Evolutionary conservation across 2,113 vertebrate species (phyloP).

Genomic region (Saguinus midas): DNA sequence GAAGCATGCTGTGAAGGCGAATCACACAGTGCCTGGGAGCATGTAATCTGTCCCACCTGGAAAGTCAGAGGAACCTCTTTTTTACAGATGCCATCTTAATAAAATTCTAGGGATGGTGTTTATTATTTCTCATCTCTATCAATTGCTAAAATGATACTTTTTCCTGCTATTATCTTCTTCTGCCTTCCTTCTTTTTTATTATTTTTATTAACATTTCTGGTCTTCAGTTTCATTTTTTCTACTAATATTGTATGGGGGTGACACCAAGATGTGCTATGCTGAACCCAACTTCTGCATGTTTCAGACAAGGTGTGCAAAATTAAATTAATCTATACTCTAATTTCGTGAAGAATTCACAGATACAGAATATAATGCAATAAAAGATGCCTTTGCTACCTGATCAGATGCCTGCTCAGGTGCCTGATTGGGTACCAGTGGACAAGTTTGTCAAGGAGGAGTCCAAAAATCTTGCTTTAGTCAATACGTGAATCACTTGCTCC

Average conservation of each 20-base stretch:
- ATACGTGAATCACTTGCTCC: not conserved
- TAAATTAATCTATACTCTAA: not conserved
- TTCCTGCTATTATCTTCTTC: not conserved
- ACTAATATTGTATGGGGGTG: not conserved
- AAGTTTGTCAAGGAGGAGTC: not conserved
- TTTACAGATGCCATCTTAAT: not conserved
- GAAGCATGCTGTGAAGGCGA: not conserved
- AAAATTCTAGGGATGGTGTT: not conserved
- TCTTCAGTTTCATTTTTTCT: not conserved
- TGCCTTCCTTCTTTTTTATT: not conserved
- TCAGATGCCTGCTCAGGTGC: too few relatives aligned
- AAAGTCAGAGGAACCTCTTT: not conserved
- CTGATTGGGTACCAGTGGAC: too few relatives aligned
- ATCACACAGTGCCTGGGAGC: not conserved
- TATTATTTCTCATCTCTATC: not conserved
- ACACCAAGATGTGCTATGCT: not conserved
- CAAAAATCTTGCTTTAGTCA: not conserved
- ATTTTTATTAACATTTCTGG: not conserved
- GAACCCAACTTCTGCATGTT: not conserved
- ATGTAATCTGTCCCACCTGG: not conserved
- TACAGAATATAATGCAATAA: not conserved
- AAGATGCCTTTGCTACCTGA: not conserved
- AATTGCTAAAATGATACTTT: not conserved
- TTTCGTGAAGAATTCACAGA: not conserved
- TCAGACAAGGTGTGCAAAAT: not conserved